Base-by-base conservation (phyloP, 2,888 invertebrate genomes). In the Hypolimnas misippus region DNA sequence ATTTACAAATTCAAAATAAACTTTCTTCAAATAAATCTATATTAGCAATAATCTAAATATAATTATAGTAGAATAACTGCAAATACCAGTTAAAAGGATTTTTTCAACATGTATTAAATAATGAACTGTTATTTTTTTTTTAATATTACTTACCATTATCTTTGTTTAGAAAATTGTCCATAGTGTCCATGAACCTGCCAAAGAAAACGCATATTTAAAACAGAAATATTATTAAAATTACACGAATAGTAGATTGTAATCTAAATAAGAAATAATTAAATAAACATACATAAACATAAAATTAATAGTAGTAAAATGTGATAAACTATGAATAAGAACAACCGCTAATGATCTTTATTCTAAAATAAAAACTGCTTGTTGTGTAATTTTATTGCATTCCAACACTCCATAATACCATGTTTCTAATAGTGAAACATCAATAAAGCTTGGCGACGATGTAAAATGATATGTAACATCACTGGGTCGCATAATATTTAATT, bases 401-500 rank as follows among this genome's bases (percentile, higher is more conserved):
- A 71, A 64, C 69, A 72, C 73, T 75, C 75, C 70, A 78, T 76
- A 78, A 69, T 67, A 71, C 66, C 63, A 65, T 78, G 73, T 72
- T 77, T 74, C 72, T 78, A 78, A 79, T 74, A 72, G 74, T 77
- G 73, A 76, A 79, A 70, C 60, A 65, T 62, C 60, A 58, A 68
- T 68, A 82, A 82, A 81, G 76, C 74, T 78, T 76, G 74, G 78
- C 78, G 75, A 78, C 81, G 77, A 76, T 83, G 87, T 88, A 86
- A 88, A 83, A 73, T 78, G 84, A 89, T 86, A 84, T 82, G 77
- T 76, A 78, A 76, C 83, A 85, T 83, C 83, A 84, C 82, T 81
- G 78, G 70, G 78, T 72, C 59, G 82, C 86, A 84, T 87, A 89
- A 88, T 73, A 84, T 89, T 87, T 86, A 87, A 89, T 89, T 86